Evolutionary conservation across 2,113 vertebrate genomes (phyloP), one percentile per base, ranked within the genome.

Genomic region (Pantherophis guttatus): DNA sequence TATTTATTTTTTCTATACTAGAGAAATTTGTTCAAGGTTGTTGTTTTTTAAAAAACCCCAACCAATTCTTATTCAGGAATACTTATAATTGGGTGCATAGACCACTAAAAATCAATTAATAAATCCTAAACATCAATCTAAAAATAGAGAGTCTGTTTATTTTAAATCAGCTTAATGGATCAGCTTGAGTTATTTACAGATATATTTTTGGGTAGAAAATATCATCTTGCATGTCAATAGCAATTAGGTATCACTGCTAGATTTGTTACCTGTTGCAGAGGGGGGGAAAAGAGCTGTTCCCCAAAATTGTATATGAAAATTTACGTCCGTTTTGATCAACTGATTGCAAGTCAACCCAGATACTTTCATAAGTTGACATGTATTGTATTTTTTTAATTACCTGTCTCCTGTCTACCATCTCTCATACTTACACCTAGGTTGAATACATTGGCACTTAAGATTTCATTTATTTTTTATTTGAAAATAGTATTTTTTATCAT

Each of bases 51-150:
- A 59, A 59, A 59, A 23, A 53, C 8, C 1, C 50, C 8, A 81
- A 1, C 33, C 55, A 48, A 53, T 33, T 9, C 48, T 17, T 53
- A 55, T 21, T 54, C 52, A 55, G 23, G 10, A 91, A 59, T 91
- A 17, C 57, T 65, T 57, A 87, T 3, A 87, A 86, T 6, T n/a
- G 44, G 29, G 26, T 39, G 8, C 44, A 26, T 12, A 11, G 39
- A 3, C 0, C 29, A 26, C 0, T 19, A 92, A 11, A 48, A 44
- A 50, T 0, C 3, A n/a, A 59, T 86, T 9, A 33, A 57, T 2
- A 23, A 0, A 10, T 0, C 8, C n/a, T n/a, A 88, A 50, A 87
- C 21, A 39, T 0, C 75, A 58, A 23, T 0, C 48, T 0, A 0
- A 39, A 4, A 81, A 86, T 39, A 7, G 54, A 10, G 2, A 24